Percentiles rank a stretch among this genome's conserved stretches.
phyloP scores from a whole-genome alignment of 2,113 vertebrate genomes.

The Notothenia rossii region DNA sequence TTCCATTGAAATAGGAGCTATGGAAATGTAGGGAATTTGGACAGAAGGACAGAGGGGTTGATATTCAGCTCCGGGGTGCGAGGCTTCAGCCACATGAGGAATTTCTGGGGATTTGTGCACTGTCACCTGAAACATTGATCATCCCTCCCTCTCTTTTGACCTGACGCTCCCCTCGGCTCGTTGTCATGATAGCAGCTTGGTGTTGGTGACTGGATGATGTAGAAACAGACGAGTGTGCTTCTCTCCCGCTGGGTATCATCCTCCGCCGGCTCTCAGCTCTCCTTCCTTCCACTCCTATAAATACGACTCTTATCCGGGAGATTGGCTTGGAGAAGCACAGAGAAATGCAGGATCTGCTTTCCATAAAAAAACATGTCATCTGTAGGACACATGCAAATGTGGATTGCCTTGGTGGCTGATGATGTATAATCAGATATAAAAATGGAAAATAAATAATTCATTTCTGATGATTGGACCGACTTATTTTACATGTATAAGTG shows the following conservation, averaged over 20 bases:
- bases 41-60: neutral
- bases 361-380: neutral
- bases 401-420: neutral
- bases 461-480: neutral
- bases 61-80: neutral
- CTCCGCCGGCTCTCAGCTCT: constrained; percentile 28
- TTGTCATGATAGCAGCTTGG: constrained; percentile 18
- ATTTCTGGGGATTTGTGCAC: constrained; percentile 36
- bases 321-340: constrained; percentile 23
- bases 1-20: neutral
- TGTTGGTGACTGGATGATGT: constrained; percentile 28
- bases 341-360: constrained; percentile 15
- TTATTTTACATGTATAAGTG: neutral
- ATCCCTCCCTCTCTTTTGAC: neutral
- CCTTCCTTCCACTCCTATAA: constrained; percentile 40
- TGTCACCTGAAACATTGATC: constrained; percentile 24
- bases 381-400: constrained; percentile 11
- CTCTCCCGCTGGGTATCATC: constrained; percentile 54
- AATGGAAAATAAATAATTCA: too few species aligned
- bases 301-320: constrained; percentile 36
- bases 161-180: neutral
- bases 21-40: neutral
- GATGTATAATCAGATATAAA: constrained; percentile 2
- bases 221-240: constrained; percentile 40
- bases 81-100: constrained; percentile 9